Evolutionary conservation across 2,888 invertebrate species (phyloP), one percentile per base, ranked within the genome.

Genomic region (Creontiades dilutus): DNA sequence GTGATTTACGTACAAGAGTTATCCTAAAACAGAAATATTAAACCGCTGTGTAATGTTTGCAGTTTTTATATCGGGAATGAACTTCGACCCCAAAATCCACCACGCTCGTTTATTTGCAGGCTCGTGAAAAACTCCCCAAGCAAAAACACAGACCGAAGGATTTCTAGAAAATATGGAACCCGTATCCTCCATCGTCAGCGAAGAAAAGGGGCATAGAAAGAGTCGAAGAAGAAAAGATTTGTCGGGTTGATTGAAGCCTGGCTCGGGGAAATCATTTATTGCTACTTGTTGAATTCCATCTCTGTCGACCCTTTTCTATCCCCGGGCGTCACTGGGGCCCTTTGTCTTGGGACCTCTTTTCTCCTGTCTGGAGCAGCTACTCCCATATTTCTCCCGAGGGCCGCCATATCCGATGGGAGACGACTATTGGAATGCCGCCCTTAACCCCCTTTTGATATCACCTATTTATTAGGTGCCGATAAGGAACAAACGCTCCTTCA

Each of bases 211-310:
- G n/a, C 19, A 23, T 23, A 68, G 19, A 68, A 23, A 19, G 68
- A 37, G 68, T 12, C 23, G 19, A 23, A 78, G 78, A 46, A 52
- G 52, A 82, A 82, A 82, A 27, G 82, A 82, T 82, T 52, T 82
- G 47, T 52, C 52, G 46, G 14, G 27, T 48, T 82, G 82, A 82
- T 82, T 82, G 82, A 82, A 82, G 52, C 52, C 52, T n/a, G 47
- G 47, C 48, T 52, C 7, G 52, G 48, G n/a, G 52, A 46, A 47
- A 82, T 82, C 52, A 52, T 82, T 82, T 82, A 52, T 82, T 78
- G 78, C 78, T 78, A 78, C 78, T 78, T 82, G 82, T 82, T 52
- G 52, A 48, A 82, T 82, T 82, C 82, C 82, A 52, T 82, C 82
- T 82, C 82, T 82, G 78, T 78, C 78, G 46, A 78, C 78, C 82